Conservation (phyloP, 2,113 vertebrate species). For the Crocuta crocuta region DNA sequence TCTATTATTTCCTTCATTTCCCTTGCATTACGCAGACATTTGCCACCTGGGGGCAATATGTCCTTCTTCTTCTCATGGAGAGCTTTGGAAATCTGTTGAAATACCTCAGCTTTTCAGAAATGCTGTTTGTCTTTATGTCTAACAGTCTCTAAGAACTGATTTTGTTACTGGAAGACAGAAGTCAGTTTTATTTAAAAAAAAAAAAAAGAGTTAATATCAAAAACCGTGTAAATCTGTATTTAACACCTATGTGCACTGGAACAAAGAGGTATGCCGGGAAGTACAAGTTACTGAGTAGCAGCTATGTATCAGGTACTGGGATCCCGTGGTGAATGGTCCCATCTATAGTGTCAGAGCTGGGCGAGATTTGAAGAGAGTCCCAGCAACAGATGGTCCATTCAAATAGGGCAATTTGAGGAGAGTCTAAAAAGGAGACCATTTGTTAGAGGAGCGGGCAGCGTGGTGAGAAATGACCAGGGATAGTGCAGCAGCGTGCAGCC, state of each 20-base stretch:
- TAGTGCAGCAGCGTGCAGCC: neutral
- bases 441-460: neutral
- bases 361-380: slow-evolving; percentile 24
- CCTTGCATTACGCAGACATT: slow-evolving; percentile 54
- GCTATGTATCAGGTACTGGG: neutral
- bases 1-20: neutral
- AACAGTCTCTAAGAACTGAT: neutral
- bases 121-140: neutral
- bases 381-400: neutral
- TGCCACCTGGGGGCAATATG: slow-evolving; percentile 66
- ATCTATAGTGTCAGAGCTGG: neutral
- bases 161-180: slow-evolving; percentile 2
- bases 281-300: neutral
- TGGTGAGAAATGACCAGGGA: neutral
- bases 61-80: slow-evolving; percentile 42
- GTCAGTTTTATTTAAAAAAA: neutral
- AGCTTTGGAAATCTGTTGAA: slow-evolving; percentile 9
- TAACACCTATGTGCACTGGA: neutral
- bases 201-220: neutral
- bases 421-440: slow-evolving; percentile 18
- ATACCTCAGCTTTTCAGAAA: neutral
- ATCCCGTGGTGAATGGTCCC: neutral
- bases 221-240: neutral
- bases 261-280: neutral
- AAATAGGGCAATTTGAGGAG: slow-evolving; percentile 8